Conservation (phyloP, 2,888 invertebrate species). For the Xestia c-nigrum region DNA sequence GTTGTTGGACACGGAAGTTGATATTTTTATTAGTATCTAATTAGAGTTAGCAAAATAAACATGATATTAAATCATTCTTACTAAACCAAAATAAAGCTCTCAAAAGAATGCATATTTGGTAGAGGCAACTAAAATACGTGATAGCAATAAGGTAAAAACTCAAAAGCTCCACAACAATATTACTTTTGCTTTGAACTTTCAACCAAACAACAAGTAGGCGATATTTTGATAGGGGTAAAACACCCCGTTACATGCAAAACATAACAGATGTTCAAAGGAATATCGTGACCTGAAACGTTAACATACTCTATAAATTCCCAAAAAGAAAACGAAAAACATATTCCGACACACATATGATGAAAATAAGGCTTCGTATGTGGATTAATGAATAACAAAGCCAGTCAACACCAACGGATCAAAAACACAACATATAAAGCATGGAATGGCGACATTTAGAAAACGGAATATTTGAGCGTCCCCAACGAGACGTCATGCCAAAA, state of each 20-base stretch:
- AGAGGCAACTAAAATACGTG: neutral
- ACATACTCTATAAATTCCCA: constrained; percentile 19
- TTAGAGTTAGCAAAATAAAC: neutral
- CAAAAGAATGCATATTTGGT: neutral
- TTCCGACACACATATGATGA: constrained; percentile 11
- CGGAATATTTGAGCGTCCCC: constrained; percentile 64
- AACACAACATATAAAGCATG: constrained; percentile 55
- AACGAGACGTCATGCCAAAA: constrained; percentile 59
- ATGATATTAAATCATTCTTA: neutral
- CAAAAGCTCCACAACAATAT: constrained; percentile 13
- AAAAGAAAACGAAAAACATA: constrained; percentile 38
- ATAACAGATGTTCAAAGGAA: constrained; percentile 46
- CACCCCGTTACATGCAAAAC: constrained; percentile 20
- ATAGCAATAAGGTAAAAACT: constrained; percentile 17
- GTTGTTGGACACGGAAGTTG: constrained; percentile 19
- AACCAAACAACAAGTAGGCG: constrained; percentile 29
- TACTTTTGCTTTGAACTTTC: constrained; percentile 28
- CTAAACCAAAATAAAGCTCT: neutral
- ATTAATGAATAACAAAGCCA: constrained; percentile 57
- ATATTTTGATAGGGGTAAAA: constrained; percentile 32
- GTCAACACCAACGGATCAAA: constrained; percentile 60
- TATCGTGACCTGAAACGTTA: constrained; percentile 46
- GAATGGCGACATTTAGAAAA: constrained; percentile 58
- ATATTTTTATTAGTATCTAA: constrained; percentile 16
- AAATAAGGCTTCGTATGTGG: constrained; percentile 38